phyloP scores from a whole-genome alignment of 2,888 invertebrate species.

The Megamerina dolium region DNA sequence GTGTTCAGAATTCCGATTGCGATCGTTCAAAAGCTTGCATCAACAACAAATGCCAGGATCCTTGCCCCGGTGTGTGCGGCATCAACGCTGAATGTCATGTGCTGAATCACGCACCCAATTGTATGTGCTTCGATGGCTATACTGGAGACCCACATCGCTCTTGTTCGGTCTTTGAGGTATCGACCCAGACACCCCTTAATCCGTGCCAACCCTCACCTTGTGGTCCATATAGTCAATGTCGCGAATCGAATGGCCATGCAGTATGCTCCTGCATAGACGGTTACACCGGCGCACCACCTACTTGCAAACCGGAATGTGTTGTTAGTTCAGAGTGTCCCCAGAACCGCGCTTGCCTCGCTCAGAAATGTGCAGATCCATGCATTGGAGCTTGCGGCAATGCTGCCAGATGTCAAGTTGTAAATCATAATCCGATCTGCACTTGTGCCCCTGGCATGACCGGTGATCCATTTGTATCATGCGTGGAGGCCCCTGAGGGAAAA shows the following conservation, averaged over 20 bases:
- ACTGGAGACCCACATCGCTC: slow-evolving; percentile 66
- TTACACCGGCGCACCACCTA: slow-evolving; percentile 61
- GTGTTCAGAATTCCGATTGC: slow-evolving; percentile 72
- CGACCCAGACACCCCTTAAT: slow-evolving; percentile 40
- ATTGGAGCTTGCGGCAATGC: slow-evolving; percentile 60
- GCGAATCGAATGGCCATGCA: slow-evolving; percentile 57
- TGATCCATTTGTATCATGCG: slow-evolving; percentile 58
- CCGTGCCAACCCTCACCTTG: slow-evolving; percentile 62
- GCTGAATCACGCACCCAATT: slow-evolving; percentile 69
- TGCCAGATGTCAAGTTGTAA: slow-evolving; percentile 61
- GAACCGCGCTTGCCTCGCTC: slow-evolving; percentile 57
- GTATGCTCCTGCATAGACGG: slow-evolving; percentile 58
- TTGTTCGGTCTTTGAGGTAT: slow-evolving; percentile 50
- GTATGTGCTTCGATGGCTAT: slow-evolving; percentile 66
- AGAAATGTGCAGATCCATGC: slow-evolving; percentile 63
- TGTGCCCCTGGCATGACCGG: slow-evolving; percentile 59
- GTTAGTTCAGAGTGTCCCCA: slow-evolving; percentile 62
- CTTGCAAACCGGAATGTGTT: slow-evolving; percentile 61
- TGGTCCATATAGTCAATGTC: slow-evolving; percentile 62
- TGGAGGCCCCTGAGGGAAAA: slow-evolving; percentile 48
- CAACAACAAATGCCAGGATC: slow-evolving; percentile 72
- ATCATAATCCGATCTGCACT: slow-evolving; percentile 64
- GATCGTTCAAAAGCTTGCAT: slow-evolving; percentile 65
- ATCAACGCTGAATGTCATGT: slow-evolving; percentile 70
- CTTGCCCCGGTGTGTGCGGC: slow-evolving; percentile 73